Conservation (phyloP, 2,113 vertebrate genomes). For the Silurus asotus region DNA sequence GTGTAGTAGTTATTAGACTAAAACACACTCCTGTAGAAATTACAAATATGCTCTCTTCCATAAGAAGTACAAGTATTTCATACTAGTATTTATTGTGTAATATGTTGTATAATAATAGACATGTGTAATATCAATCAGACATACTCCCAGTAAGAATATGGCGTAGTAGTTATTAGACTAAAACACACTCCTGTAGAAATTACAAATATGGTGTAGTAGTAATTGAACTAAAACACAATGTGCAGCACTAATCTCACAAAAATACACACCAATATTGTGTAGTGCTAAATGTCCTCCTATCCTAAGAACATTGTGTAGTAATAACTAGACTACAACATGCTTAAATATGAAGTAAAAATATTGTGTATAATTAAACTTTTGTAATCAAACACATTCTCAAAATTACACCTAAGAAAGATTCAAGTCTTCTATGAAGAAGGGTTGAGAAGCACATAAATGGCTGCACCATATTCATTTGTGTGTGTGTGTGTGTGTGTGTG, state of each 20-base stretch:
- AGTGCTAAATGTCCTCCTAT: neutral
- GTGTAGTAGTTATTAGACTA: neutral
- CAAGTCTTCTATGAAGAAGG: neutral
- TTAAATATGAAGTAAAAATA: neutral
- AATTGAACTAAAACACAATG: neutral
- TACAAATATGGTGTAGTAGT: neutral
- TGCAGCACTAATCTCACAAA: neutral
- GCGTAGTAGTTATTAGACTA: neutral
- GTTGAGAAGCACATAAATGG: slow-evolving; percentile 47
- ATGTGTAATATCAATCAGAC: neutral
- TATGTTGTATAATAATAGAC: neutral
- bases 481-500: neutral
- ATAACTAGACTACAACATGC: neutral
- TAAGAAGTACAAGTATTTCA: neutral
- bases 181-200: neutral
- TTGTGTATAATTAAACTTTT: neutral
- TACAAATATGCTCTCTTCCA: neutral
- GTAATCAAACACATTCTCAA: neutral
- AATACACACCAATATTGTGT: neutral
- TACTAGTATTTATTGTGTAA: neutral
- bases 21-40: neutral
- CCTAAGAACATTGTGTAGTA: neutral
- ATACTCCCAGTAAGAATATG: neutral
- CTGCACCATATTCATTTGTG: slow-evolving; percentile 61
- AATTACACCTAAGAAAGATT: neutral